These are phyloP conservation scores for Micrasema minimum DNA, from an alignment of 1,140 invertebrate species.

Conservation along the genomic window DNA sequence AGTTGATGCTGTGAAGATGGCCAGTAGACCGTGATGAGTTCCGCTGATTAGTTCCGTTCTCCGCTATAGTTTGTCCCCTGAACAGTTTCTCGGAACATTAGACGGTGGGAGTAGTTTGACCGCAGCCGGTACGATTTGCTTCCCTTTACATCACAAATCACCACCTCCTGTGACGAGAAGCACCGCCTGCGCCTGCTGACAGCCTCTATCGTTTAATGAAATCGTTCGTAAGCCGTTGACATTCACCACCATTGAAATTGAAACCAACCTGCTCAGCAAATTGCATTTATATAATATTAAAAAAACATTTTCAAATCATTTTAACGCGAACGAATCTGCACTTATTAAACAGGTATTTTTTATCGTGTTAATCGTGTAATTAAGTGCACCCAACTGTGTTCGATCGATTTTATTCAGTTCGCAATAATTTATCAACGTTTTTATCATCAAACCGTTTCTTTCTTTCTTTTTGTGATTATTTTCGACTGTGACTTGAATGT, in stretches of 20 bases:
- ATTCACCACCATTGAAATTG: too few relatives aligned
- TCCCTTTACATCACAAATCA: neutral
- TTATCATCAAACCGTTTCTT: slow-evolving; percentile 11
- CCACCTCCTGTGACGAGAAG: neutral
- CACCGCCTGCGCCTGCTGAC: neutral
- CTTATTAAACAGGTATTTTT: neutral
- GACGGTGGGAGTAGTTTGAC: slow-evolving; percentile 5
- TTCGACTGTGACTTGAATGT: too few relatives aligned
- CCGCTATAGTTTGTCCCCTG: slow-evolving; percentile 13
- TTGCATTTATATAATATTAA: neutral
- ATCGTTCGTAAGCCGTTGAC: too few relatives aligned
- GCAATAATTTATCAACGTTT: slow-evolving; percentile 5
- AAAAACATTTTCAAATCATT: too few relatives aligned
- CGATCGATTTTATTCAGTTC: slow-evolving; percentile 3
- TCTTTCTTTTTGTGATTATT: neutral
- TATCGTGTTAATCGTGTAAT: slow-evolving; percentile 2
- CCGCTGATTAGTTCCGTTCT: slow-evolving; percentile 26
- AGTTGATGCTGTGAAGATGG: neutral
- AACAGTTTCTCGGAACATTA: slow-evolving; percentile 12
- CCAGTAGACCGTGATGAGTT: slow-evolving; percentile 24
- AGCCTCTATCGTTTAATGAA: too few relatives aligned
- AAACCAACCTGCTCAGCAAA: neutral
- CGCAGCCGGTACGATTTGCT: slow-evolving; percentile 22
- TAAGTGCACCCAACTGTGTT: slow-evolving; percentile 22
- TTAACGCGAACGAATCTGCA: too few relatives aligned